These are phyloP conservation scores for Origma solitaria DNA, from an alignment of 2,113 vertebrate genomes.

Conservation along the genomic window DNA sequence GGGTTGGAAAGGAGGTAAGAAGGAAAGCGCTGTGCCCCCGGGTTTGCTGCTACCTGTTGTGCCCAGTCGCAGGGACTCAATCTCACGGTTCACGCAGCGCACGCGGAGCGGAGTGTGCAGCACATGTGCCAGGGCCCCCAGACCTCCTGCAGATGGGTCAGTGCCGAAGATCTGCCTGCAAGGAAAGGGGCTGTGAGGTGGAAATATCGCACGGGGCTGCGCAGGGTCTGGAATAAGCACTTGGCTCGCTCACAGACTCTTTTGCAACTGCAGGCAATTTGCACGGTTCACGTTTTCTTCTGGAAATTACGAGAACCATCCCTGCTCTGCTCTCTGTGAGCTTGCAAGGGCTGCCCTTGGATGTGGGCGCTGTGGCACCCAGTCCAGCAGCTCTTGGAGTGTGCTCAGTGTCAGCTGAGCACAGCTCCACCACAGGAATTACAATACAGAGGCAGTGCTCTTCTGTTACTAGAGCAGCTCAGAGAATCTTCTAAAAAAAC, in stretches of 20 bases:
- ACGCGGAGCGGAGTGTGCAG: not conserved
- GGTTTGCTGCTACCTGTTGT: not conserved
- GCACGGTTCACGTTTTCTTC: not conserved
- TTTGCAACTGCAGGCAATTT: not conserved
- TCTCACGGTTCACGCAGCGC: accelerated
- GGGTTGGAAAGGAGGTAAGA: not conserved
- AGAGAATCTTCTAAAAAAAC: not conserved
- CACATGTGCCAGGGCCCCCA: not conserved
- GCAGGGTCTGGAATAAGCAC: not conserved
- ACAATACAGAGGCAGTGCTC: not conserved
- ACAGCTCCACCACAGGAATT: not conserved
- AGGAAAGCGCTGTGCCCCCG: not conserved
- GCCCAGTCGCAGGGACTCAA: not conserved
- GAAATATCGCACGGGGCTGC: not conserved
- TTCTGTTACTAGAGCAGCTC: accelerated
- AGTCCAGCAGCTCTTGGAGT: not conserved
- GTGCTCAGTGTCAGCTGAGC: not conserved
- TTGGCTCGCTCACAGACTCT: not conserved
- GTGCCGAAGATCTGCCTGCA: not conserved
- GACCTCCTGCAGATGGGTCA: not conserved
- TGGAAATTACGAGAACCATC: not conserved
- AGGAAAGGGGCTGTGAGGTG: not conserved
- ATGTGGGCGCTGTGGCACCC: not conserved
- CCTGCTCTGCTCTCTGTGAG: not conserved
- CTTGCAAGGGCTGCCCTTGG: not conserved